Conservation (phyloP, 2,888 invertebrate species). For the Lasioglossum lativentre region DNA sequence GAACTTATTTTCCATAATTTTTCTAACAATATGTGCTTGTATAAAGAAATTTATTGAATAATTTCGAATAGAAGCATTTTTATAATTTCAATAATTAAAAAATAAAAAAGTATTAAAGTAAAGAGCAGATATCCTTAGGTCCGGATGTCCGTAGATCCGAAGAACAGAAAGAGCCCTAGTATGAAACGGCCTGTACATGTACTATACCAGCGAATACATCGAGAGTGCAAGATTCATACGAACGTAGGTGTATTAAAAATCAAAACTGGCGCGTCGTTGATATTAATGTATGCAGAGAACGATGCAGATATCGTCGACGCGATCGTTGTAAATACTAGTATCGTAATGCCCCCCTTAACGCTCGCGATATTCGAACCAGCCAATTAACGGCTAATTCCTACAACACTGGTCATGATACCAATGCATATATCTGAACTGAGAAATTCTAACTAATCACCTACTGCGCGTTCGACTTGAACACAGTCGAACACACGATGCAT, state of each 20-base stretch:
- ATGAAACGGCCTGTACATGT: not conserved
- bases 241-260: slow-evolving; percentile 18
- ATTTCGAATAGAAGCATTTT: no score
- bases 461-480: slow-evolving; percentile 2
- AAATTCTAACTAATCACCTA: slow-evolving; percentile 14
- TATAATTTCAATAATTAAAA: no score
- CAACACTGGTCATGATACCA: slow-evolving; percentile 25
- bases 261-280: slow-evolving; percentile 13
- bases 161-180: not conserved
- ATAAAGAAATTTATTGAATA: no score
- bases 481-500: slow-evolving; percentile 1
- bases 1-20: no score
- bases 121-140: no score
- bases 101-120: no score
- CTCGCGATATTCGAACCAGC: slow-evolving; percentile 14
- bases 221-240: not conserved
- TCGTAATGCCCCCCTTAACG: slow-evolving; percentile 21
- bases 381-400: slow-evolving; percentile 45
- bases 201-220: not conserved
- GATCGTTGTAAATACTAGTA: slow-evolving; percentile 37
- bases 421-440: slow-evolving; percentile 15
- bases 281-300: slow-evolving; percentile 19
- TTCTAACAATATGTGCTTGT: no score
- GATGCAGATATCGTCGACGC: slow-evolving; percentile 33
- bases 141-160: not conserved